Evolutionary conservation across 1,140 invertebrate genomes (phyloP).

Genomic region (Halesus radiatus): DNA sequence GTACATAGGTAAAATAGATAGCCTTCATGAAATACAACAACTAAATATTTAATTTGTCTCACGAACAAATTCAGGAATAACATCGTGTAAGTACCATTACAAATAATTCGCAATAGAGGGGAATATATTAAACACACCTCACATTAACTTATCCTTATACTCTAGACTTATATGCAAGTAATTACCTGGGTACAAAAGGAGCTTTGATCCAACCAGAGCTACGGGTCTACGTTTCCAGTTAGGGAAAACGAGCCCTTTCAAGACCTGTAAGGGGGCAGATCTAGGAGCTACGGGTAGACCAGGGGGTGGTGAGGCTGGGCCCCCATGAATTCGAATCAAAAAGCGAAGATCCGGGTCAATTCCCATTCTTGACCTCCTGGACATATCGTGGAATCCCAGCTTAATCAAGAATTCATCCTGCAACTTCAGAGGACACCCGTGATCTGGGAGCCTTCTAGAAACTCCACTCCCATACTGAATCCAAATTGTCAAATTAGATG

Average conservation of each 20-base stretch:
- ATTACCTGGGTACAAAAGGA: slow-evolving; percentile 73
- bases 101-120: no score
- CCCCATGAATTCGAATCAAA: slow-evolving; percentile 74
- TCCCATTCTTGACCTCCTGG: slow-evolving; percentile 73
- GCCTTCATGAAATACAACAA: no score
- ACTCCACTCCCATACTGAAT: slow-evolving; percentile 75
- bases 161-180: no score
- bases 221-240: slow-evolving; percentile 76
- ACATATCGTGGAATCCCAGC: slow-evolving; percentile 73
- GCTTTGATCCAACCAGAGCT: slow-evolving; percentile 73
- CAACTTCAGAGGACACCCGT: slow-evolving; percentile 73
- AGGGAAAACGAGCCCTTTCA: slow-evolving; percentile 79
- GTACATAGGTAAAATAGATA: no score
- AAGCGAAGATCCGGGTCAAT: slow-evolving; percentile 77
- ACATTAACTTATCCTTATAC: no score
- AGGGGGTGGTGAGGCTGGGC: slow-evolving; percentile 66
- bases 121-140: no score
- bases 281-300: slow-evolving; percentile 65
- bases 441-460: slow-evolving; percentile 69
- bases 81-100: no score
- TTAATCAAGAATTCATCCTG: slow-evolving; percentile 75
- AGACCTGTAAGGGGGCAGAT: slow-evolving; percentile 73
- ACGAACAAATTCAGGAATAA: no score
- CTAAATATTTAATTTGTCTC: no score
- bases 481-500: slow-evolving; percentile 74